phyloP scores from a whole-genome alignment of 2,888 invertebrate genomes.

The Sphaeridia pumilis region DNA sequence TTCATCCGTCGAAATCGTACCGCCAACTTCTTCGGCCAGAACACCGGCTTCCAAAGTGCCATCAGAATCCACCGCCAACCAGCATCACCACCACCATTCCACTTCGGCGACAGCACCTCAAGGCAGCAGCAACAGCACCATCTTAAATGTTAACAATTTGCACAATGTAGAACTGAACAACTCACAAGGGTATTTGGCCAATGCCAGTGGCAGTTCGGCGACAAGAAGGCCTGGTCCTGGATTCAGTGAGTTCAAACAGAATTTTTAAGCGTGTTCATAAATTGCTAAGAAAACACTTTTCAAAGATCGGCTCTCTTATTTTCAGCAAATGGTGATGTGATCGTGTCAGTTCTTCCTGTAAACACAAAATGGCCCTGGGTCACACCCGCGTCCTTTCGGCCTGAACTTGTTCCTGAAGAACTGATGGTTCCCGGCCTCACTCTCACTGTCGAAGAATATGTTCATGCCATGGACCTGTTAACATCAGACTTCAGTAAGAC shows the following conservation, averaged over 20 bases:
- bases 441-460: slow-evolving; percentile 91
- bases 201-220: slow-evolving; percentile 6
- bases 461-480: slow-evolving; percentile 82
- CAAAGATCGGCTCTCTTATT: background rate
- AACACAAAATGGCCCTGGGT: slow-evolving; percentile 86
- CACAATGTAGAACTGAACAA: slow-evolving; percentile 28
- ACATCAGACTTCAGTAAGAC: slow-evolving; percentile 76
- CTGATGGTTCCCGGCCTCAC: slow-evolving; percentile 57
- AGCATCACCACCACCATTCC: background rate
- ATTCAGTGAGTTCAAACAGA: slow-evolving; percentile 28
- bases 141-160: slow-evolving; percentile 15
- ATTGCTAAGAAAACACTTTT: background rate
- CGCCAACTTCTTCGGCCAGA: slow-evolving; percentile 10
- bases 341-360: slow-evolving; percentile 76
- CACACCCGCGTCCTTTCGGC: slow-evolving; percentile 78
- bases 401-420: slow-evolving; percentile 86
- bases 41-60: slow-evolving; percentile 1
- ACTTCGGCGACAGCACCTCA: too few species aligned
- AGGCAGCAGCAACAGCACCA: slow-evolving; percentile 1
- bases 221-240: slow-evolving; percentile 25
- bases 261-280: too few species aligned
- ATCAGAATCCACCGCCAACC: too few species aligned
- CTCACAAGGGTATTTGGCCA: slow-evolving; percentile 18
- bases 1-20: slow-evolving; percentile 27
- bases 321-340: slow-evolving; percentile 78